Conservation (phyloP, 2,113 vertebrate genomes). For the Patagioenas fasciata region DNA sequence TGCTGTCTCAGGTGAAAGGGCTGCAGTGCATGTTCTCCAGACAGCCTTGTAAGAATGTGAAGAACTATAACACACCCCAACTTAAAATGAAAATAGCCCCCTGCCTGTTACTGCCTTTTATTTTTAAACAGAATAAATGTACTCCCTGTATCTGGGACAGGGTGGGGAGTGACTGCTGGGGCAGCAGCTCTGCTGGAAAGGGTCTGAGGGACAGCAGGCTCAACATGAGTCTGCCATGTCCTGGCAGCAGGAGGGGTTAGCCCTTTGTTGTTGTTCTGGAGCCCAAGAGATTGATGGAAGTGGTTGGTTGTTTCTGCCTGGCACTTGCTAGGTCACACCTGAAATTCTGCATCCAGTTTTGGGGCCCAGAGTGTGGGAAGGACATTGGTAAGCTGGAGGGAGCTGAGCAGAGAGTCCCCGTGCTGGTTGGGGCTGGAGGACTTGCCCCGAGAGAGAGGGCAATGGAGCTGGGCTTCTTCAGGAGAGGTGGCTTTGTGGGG, state of each 20-base stretch:
- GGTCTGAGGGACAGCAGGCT: background rate
- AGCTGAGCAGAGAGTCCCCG: background rate
- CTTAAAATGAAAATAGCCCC: background rate
- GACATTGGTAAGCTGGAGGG: background rate
- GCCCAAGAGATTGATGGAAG: background rate
- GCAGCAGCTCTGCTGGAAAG: background rate
- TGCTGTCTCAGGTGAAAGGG: background rate
- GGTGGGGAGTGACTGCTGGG: background rate
- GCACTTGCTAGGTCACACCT: background rate
- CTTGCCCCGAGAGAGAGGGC: background rate
- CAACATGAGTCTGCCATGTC: accelerated
- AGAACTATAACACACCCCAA: background rate
- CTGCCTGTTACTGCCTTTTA: background rate
- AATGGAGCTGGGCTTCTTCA: background rate
- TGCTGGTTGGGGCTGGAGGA: background rate
- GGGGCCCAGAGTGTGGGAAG: background rate
- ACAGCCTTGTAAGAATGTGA: background rate
- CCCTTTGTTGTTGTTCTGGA: background rate
- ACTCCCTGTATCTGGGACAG: background rate
- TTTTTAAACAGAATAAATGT: background rate
- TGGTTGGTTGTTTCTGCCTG: background rate
- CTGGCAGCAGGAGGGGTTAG: background rate
- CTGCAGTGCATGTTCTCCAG: background rate
- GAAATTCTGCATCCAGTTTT: background rate
- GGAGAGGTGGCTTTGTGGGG: background rate